Conservation (phyloP, 1,140 invertebrate species). For the Musca domestica region DNA sequence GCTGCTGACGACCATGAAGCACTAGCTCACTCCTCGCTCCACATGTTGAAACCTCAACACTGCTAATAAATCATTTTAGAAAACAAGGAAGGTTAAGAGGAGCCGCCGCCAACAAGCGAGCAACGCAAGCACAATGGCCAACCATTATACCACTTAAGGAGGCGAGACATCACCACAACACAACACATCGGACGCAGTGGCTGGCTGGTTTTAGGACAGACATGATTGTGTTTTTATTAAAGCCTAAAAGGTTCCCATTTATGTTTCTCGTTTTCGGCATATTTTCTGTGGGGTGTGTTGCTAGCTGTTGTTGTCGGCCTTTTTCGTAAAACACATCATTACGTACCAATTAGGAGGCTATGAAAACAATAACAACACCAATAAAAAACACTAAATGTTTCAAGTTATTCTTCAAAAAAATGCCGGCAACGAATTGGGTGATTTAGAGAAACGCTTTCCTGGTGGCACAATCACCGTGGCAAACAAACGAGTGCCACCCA, state of each 20-base stretch:
- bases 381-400: neutral
- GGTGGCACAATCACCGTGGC: slow-evolving; percentile 5
- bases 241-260: neutral
- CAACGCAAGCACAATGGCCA: neutral
- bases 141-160: neutral
- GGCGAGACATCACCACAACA: neutral
- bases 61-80: slow-evolving; percentile 20
- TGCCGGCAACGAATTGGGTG: too few species aligned
- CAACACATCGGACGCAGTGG: too few species aligned
- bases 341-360: slow-evolving; percentile 49
- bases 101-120: neutral
- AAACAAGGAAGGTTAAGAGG: neutral
- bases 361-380: slow-evolving; percentile 9
- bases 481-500: neutral
- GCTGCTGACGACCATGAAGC: neutral
- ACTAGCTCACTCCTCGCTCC: too few species aligned
- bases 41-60: slow-evolving; percentile 19
- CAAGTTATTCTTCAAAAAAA: neutral
- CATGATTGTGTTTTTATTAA: too few species aligned
- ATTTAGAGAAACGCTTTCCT: neutral
- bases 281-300: neutral
- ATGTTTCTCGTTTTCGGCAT: too few species aligned
- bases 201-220: too few species aligned
- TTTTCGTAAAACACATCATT: slow-evolving; percentile 52
- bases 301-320: neutral